phyloP scores from a whole-genome alignment of 2,888 invertebrate genomes.

The Corbicula japonica region DNA sequence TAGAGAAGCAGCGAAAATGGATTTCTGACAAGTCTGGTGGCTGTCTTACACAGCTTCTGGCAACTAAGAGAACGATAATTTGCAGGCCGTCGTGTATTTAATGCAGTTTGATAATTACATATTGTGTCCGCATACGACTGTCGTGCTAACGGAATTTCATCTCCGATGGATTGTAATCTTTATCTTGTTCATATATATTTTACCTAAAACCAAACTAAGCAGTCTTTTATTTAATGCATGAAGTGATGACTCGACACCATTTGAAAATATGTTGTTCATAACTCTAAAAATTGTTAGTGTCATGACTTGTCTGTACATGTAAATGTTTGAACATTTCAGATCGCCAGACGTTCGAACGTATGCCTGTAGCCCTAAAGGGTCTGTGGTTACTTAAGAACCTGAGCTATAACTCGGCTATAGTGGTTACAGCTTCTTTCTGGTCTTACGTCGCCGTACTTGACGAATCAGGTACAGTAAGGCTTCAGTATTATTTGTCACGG shows the following conservation, averaged over 20 bases:
- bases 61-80: no score
- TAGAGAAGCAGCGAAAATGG: no score
- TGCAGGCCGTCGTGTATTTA: no score
- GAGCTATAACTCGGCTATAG: slow-evolving; percentile 80
- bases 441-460: slow-evolving; percentile 78
- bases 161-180: background rate
- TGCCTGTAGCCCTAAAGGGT: slow-evolving; percentile 75
- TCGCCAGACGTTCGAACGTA: slow-evolving; percentile 76
- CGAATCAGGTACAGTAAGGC: slow-evolving; percentile 63
- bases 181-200: background rate
- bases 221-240: background rate
- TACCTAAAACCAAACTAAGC: background rate
- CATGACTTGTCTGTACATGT: background rate
- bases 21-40: no score
- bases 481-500: background rate
- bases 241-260: background rate
- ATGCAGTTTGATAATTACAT: no score
- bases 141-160: background rate
- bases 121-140: no score
- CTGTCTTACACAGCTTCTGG: no score
- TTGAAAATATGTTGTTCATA: background rate
- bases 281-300: background rate
- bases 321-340: slow-evolving; percentile 66
- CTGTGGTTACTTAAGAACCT: slow-evolving; percentile 82
- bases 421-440: slow-evolving; percentile 83